phyloP scores from a whole-genome alignment of 2,113 vertebrate genomes.

The Hypanus sabinus region DNA sequence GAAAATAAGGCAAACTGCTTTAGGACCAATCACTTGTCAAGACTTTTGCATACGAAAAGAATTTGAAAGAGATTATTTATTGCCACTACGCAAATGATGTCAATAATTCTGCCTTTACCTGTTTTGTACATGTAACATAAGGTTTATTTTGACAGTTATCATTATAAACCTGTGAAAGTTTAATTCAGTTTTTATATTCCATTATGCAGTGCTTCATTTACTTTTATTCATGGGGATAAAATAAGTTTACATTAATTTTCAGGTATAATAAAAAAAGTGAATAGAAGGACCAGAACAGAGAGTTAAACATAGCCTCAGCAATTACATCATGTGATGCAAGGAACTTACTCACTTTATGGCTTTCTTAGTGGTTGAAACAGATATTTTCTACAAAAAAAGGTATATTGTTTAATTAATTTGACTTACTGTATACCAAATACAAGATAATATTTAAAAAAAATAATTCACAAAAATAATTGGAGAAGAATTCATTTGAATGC shows the following conservation, averaged over 20 bases:
- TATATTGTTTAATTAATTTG: not conserved
- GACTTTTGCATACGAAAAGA: not conserved
- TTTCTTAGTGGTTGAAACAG: not conserved
- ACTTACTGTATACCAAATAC: not conserved
- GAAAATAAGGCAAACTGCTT: not conserved
- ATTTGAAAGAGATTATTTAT: not conserved
- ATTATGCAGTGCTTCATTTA: slow-evolving; percentile 14
- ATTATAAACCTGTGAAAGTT: not conserved
- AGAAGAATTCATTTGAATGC: not conserved
- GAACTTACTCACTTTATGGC: not conserved
- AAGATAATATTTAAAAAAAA: not conserved
- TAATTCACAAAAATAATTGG: not conserved
- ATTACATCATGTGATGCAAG: not conserved
- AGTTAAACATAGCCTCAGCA: not conserved
- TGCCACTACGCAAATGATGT: not conserved
- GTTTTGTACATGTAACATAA: not conserved
- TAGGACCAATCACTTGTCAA: not conserved
- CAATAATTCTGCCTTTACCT: not conserved
- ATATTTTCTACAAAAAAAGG: too few relatives aligned
- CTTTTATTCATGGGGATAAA: slow-evolving; percentile 21
- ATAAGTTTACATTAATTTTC: not conserved
- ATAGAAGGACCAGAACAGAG: not conserved
- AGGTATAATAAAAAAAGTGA: not conserved
- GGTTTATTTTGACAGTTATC: slow-evolving; percentile 8
- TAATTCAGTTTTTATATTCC: slow-evolving; percentile 3